Evolutionary conservation across 2,113 vertebrate genomes (phyloP).

Genomic region (Corythoichthys intestinalis): DNA sequence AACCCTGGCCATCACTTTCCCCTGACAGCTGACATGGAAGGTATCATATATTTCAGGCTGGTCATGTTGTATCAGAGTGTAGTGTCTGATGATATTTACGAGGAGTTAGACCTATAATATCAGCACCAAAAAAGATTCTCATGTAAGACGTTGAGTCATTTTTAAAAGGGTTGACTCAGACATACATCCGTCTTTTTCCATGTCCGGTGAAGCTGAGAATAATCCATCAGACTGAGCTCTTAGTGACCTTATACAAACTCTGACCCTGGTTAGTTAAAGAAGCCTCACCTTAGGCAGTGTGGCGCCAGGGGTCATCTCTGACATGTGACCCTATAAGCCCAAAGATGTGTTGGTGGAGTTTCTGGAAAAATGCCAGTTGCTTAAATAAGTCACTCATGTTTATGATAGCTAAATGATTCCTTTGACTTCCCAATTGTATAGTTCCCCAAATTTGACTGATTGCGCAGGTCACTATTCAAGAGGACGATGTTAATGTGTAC

Average conservation of each 20-base stretch:
- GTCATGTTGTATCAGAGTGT: neutral
- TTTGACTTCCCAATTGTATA: neutral
- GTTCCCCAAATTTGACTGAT: neutral
- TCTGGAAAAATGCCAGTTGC: slow-evolving; percentile 2
- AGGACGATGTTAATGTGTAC: neutral
- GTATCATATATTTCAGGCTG: neutral
- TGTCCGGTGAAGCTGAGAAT: slow-evolving; percentile 22
- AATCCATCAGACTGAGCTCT: slow-evolving; percentile 26
- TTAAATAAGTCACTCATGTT: neutral
- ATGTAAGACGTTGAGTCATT: neutral
- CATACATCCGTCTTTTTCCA: slow-evolving; percentile 2
- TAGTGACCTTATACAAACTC: slow-evolving; percentile 34
- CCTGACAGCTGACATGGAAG: neutral
- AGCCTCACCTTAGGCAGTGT: slow-evolving; percentile 44
- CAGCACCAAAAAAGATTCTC: too few species aligned
- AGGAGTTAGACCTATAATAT: too few species aligned
- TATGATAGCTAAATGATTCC: neutral
- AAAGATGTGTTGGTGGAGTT: slow-evolving; percentile 15
- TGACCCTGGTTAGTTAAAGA: slow-evolving; percentile 41
- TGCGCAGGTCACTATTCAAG: neutral
- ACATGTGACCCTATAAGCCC: slow-evolving; percentile 47
- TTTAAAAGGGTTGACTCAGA: neutral
- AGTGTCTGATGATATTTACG: neutral
- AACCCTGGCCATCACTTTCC: neutral
- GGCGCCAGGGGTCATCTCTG: slow-evolving; percentile 45